Evolutionary conservation across 2,113 vertebrate species (phyloP).

Genomic region (Leptosomus discolor): DNA sequence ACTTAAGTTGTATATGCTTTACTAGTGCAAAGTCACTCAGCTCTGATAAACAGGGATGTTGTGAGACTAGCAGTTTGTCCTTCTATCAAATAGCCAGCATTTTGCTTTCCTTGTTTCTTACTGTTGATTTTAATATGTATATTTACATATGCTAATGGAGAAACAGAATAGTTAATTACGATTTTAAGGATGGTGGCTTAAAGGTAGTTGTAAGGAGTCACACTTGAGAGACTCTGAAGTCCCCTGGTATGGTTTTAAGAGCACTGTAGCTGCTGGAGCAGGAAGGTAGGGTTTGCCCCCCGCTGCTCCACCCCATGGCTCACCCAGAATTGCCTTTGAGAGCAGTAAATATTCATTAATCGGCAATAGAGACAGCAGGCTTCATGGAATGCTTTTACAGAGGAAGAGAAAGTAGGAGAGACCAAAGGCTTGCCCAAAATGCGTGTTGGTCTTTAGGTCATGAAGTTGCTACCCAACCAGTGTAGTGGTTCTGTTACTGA

Average conservation of each 20-base stretch:
- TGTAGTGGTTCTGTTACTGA: not conserved
- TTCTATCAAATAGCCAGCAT: not conserved
- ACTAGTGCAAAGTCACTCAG: not conserved
- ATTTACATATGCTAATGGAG: not conserved
- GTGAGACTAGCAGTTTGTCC: not conserved
- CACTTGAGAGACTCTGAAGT: not conserved
- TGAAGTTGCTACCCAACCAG: not conserved
- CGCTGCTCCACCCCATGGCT: fast-evolving
- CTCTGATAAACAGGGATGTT: not conserved
- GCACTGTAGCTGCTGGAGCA: not conserved
- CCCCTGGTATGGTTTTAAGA: not conserved
- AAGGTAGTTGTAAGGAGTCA: not conserved
- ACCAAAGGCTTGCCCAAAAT: not conserved
- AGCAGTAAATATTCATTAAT: not conserved
- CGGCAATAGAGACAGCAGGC: not conserved
- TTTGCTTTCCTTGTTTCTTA: not conserved
- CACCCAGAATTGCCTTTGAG: not conserved
- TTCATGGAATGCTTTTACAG: not conserved
- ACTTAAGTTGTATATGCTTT: not conserved
- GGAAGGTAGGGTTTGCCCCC: too few species aligned
- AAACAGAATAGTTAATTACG: not conserved
- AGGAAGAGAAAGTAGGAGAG: not conserved
- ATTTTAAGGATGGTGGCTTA: not conserved
- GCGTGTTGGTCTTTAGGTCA: not conserved
- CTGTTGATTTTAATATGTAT: not conserved